Evolutionary conservation across 2,888 invertebrate species (phyloP).

Genomic region (Leptinotarsa haldemani): DNA sequence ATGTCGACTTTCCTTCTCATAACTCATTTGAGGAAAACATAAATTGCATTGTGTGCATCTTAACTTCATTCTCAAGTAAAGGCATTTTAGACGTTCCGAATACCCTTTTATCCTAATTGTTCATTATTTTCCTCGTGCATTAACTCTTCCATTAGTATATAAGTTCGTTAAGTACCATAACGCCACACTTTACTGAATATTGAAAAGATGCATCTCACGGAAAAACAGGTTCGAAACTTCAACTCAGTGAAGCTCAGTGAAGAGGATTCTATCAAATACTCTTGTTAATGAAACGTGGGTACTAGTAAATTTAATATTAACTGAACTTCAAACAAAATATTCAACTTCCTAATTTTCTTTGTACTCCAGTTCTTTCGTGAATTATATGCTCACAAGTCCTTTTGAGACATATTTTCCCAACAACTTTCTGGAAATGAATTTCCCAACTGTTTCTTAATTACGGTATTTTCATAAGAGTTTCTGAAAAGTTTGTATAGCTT

Average conservation of each 20-base stretch:
- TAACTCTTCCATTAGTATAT: slow-evolving; percentile 1
- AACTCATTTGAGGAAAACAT: not conserved
- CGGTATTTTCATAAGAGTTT: no score
- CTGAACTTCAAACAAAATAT: no score
- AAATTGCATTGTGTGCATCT: not conserved
- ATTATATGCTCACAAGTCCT: no score
- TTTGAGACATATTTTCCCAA: no score
- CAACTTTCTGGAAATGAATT: no score
- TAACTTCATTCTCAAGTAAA: not conserved
- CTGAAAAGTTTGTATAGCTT: no score
- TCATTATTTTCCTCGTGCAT: not conserved
- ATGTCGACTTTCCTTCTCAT: not conserved
- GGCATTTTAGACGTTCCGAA: not conserved
- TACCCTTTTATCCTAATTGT: not conserved
- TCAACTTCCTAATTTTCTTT: no score
- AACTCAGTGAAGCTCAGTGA: not conserved
- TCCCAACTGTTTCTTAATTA: no score
- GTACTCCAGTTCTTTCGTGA: no score
- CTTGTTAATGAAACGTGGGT: no score
- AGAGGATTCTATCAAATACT: no score
- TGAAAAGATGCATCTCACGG: not conserved
- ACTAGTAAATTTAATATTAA: no score
- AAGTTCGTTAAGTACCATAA: slow-evolving; percentile 2
- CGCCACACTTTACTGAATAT: not conserved
- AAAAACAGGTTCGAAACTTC: not conserved